Base-by-base conservation (phyloP, 2,888 invertebrate genomes). In the Scaptomyza tumidula region DNA sequence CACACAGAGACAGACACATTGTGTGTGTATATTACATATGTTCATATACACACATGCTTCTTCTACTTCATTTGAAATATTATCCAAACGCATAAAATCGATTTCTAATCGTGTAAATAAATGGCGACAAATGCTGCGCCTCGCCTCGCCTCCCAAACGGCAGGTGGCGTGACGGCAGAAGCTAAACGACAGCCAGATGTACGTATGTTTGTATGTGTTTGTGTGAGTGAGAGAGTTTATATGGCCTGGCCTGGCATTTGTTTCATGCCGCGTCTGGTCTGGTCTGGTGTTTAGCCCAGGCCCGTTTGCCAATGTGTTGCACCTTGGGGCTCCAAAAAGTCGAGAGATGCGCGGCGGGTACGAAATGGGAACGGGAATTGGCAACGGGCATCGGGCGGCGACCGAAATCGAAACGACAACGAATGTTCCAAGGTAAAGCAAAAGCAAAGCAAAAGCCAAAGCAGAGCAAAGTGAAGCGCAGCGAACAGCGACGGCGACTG, bases 71-170 rank as follows among this genome's bases (percentile, higher is more conserved):
- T 75, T 73, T 80, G 76, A 79, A 76, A 84, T 82, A 79, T 84
- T 74, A 68, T 79, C 71, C 70, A 71, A 86, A 86, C 83, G 83
- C 86, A 83, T 80, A 83, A 86, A 83, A 86, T 83, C 83, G 83
- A 83, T 83, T 83, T 86, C 83, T 86, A 83, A 83, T 83, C 83
- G 83, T 83, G 86, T 83, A 83, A 83, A 83, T 83, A 86, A 83
- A 83, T 83, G 83, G 83, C 86, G 83, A 83, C 86, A 83, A 83
- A 83, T 83, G 80, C 86, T 82, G 85, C 39, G 33, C 33, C 10
- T 33, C 33, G 33, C 33, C 10, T 33, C 33, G 33, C 6, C 35
- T 60, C 64, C 66, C 67, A 54, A 68, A 68, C 29, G 61, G 65
- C 67, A 77, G 75, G 76, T 68, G 75, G 72, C 61, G 76, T 53